Conservation (phyloP, 2,113 vertebrate species). For the Ceyx cyanopectus region DNA sequence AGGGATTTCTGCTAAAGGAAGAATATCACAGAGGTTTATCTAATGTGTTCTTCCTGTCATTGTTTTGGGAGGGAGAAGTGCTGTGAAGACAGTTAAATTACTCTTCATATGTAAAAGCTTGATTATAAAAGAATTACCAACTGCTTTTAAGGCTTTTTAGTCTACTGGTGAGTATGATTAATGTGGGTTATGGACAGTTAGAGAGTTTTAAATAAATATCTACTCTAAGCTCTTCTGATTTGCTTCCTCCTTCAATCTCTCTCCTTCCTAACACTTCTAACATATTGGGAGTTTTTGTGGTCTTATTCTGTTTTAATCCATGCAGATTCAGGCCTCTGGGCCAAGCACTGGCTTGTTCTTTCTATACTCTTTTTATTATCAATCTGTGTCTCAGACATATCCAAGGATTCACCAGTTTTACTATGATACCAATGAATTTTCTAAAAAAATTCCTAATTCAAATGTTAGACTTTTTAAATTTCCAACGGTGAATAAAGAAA, state of each 20-base stretch:
- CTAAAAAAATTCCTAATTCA: not conserved
- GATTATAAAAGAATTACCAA: not conserved
- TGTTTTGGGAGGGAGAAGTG: not conserved
- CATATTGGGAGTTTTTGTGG: not conserved
- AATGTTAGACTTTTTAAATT: not conserved
- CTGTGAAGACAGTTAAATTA: slow-evolving; percentile 61
- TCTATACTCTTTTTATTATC: not conserved
- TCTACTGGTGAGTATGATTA: not conserved
- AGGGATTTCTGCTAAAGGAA: not conserved
- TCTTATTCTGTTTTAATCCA: not conserved
- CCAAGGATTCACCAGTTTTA: not conserved
- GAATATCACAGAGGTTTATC: not conserved
- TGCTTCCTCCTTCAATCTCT: not conserved
- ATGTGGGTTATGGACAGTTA: not conserved
- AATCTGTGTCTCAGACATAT: not conserved
- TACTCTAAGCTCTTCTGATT: not conserved
- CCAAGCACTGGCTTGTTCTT: rapidly evolving
- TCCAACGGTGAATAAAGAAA: not conserved
- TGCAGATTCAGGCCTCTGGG: not conserved
- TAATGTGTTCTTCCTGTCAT: slow-evolving; percentile 15
- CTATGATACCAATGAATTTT: not conserved
- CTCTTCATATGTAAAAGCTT: slow-evolving; percentile 29
- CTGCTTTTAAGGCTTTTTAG: slow-evolving; percentile 40
- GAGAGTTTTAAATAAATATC: not conserved
- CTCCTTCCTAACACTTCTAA: not conserved